Evolutionary conservation across 92 coral and sea anemone genomes (phyloP), one percentile per base, ranked within the genome.

Genomic region (Scolanthus callimorphus): DNA sequence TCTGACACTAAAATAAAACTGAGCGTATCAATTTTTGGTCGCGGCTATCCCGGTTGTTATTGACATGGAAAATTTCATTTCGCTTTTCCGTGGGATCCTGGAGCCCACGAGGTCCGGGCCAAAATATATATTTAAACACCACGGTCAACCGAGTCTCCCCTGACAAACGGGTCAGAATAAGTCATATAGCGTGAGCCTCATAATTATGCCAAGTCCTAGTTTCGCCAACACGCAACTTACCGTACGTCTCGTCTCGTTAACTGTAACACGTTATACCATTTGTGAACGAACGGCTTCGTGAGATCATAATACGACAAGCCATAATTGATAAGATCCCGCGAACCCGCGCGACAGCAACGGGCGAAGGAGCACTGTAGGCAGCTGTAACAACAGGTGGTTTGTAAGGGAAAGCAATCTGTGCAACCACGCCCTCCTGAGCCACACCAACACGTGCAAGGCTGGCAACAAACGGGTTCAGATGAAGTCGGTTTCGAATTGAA

Each of bases 361-460:
- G 85, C 72, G 57, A 79, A 64, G n/a, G n/a, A n/a, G 41, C 41
- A 34, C 53, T 84, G 85, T n/a, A 79, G 59, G 29, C 82, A 80
- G 27, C 78, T 58, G 37, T 65, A 74, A 11, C 57, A 38, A 24
- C 86, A 74, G 31, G 79, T 74, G 6, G 62, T 68, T 47, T 84
- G 91, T 25, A 73, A 10, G 17, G 75, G 53, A 25, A 22, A 55
- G n/a, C 85, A 76, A n/a, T 84, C 91, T 20, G 70, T 63, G 48
- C 82, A 73, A 19, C 91, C 91, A 44, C 91, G 78, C 0, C 87
- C 91, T 3, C 91, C 86, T 27, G 74, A 51, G n/a, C 83, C 66
- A 20, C 86, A 73, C 83, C 83, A 84, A 70, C 91, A 84, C 21
- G 81, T 58, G 29, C 91, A 84, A 54, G 78, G 63, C 24, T 43